phyloP scores from a whole-genome alignment of 2,797 vertebrate species.

The Liparis tanakae region DNA sequence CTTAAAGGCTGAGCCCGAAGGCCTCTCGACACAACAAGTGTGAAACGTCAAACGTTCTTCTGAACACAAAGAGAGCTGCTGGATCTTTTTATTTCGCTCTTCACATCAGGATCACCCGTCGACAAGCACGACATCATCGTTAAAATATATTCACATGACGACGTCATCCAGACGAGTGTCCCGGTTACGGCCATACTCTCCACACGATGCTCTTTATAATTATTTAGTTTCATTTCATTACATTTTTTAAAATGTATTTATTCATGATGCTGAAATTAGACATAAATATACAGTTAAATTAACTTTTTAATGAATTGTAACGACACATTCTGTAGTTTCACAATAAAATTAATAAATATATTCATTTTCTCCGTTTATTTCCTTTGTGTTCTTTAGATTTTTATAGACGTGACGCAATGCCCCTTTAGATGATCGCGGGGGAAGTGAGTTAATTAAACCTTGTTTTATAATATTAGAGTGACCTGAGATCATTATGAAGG shows the following conservation, averaged over 20 bases:
- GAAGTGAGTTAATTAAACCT: too few relatives aligned
- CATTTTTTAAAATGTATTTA: too few relatives aligned
- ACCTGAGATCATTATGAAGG: background rate
- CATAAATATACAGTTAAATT: background rate
- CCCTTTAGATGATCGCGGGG: background rate
- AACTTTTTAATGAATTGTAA: background rate
- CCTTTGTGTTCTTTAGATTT: background rate
- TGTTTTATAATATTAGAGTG: background rate
- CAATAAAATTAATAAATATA: background rate
- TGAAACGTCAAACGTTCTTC: conserved; percentile 12
- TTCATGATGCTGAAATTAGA: background rate
- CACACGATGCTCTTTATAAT: conserved; percentile 3
- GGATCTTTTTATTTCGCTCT: conserved; percentile 3
- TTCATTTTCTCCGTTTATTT: background rate
- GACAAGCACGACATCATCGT: background rate
- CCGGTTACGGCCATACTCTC: conserved; percentile 1
- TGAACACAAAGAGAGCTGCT: background rate
- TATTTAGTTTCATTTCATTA: conserved; percentile 13
- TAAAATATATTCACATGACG: conserved; percentile 29
- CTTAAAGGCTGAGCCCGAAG: conserved; percentile 11
- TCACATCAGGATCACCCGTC: conserved; percentile 12
- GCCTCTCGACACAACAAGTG: conserved; percentile 21
- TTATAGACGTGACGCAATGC: background rate
- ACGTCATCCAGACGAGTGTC: conserved; percentile 21
- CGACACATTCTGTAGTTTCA: background rate